Evolutionary conservation across 2,797 vertebrate genomes (phyloP).

Genomic region (Tokudaia tokunoshimensis): DNA sequence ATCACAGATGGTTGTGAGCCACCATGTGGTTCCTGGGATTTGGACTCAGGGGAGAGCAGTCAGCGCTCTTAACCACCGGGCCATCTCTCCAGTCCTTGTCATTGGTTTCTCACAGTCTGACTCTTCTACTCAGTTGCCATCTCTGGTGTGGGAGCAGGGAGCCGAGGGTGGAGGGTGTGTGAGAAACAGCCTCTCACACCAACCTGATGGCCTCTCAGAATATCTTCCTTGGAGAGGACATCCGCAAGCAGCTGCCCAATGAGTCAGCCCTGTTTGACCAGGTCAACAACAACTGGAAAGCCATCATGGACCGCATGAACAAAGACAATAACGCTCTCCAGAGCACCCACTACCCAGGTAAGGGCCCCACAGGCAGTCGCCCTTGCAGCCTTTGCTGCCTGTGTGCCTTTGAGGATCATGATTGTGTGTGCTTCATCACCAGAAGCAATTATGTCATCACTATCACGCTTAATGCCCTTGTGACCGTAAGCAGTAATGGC

Average conservation of each 20-base stretch:
- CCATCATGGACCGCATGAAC: conserved; percentile 90
- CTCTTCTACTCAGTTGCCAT: background rate
- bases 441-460: background rate
- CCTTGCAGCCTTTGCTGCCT: accelerated
- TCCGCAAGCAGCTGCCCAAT: conserved; percentile 92
- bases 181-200: conserved; percentile 12
- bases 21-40: background rate
- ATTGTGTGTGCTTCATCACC: background rate
- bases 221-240: conserved; percentile 95
- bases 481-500: background rate
- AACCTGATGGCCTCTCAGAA: conserved; percentile 84
- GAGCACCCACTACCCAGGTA: conserved; percentile 92
- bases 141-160: background rate
- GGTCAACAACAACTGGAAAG: conserved; percentile 92
- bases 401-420: background rate
- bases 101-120: background rate
- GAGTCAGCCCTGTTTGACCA: conserved; percentile 92
- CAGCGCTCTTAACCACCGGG: background rate
- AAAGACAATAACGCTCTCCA: conserved; percentile 91
- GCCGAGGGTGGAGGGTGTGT: background rate
- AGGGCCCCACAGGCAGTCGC: background rate
- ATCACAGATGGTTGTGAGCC: background rate
- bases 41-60: background rate
- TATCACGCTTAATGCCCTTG: background rate
- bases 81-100: background rate